Percentiles rank a stretch among this genome's conserved stretches.
These are phyloP conservation scores for Margaritifera margaritifera DNA, from an alignment of 2,888 invertebrate species.

Conservation along the genomic window DNA sequence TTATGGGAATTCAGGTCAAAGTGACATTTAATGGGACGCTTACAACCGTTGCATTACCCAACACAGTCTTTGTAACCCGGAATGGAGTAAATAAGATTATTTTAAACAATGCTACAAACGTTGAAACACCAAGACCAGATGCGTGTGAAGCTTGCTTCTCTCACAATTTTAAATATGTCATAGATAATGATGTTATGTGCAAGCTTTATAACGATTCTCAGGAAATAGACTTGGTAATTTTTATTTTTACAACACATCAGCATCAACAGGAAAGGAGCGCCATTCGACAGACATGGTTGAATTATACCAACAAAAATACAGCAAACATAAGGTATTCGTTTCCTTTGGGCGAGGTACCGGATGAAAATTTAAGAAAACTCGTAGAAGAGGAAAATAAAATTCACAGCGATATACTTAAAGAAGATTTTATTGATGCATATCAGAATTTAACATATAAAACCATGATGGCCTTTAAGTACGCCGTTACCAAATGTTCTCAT, in stretches of 20 bases:
- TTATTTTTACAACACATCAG: slow-evolving; percentile 28
- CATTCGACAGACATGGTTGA: slow-evolving; percentile 35
- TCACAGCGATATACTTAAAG: slow-evolving; percentile 35
- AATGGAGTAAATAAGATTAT: no score
- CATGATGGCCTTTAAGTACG: slow-evolving; percentile 45
- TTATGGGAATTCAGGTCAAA: no score
- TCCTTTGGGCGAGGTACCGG: slow-evolving; percentile 21
- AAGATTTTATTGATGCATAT: slow-evolving; percentile 42
- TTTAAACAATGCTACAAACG: no score
- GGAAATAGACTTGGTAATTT: slow-evolving; percentile 25
- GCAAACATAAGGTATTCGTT: slow-evolving; percentile 33
- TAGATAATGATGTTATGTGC: slow-evolving; percentile 36
- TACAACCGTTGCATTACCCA: no score
- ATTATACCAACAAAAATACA: slow-evolving; percentile 27
- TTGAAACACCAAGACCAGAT: slow-evolving; percentile 7
- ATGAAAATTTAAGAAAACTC: not conserved
- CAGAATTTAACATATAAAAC: slow-evolving; percentile 43
- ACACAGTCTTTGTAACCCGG: no score
- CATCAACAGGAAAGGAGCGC: slow-evolving; percentile 22
- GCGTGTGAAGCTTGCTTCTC: slow-evolving; percentile 30
- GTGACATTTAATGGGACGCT: no score
- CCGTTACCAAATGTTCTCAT: slow-evolving; percentile 26
- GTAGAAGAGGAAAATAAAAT: slow-evolving; percentile 24
- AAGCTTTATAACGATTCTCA: slow-evolving; percentile 2
- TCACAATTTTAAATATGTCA: slow-evolving; percentile 35